phyloP scores from a whole-genome alignment of 1,140 invertebrate species.

The Riptortus pedestris region DNA sequence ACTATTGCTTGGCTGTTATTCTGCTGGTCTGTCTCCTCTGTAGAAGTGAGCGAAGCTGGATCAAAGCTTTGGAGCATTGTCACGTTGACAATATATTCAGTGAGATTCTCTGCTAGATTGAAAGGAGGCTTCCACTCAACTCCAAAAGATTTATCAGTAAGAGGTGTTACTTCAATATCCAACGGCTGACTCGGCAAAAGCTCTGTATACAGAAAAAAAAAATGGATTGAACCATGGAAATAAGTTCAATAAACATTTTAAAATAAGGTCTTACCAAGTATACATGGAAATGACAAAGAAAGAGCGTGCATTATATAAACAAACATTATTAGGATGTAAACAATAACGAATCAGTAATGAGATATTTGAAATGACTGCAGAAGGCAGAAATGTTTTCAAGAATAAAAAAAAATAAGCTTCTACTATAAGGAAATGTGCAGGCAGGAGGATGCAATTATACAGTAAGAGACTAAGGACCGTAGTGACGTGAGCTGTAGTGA shows the following conservation, averaged over 20 bases:
- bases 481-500: too few relatives aligned
- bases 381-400: too few relatives aligned
- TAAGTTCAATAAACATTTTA: not conserved
- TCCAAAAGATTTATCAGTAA: constrained; percentile 55
- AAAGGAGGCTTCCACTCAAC: constrained; percentile 56
- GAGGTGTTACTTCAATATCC: constrained; percentile 54
- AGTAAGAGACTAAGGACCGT: too few relatives aligned
- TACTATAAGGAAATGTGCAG: too few relatives aligned
- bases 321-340: too few relatives aligned
- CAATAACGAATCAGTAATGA: too few relatives aligned
- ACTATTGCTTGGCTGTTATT: constrained; percentile 32
- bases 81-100: constrained; percentile 58
- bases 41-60: constrained; percentile 17
- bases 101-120: constrained; percentile 50
- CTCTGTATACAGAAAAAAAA: constrained; percentile 41
- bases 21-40: constrained; percentile 10
- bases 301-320: not conserved
- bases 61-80: constrained; percentile 57
- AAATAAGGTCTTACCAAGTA: too few relatives aligned
- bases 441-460: too few relatives aligned
- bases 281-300: too few relatives aligned
- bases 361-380: too few relatives aligned
- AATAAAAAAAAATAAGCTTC: too few relatives aligned
- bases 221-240: not conserved
- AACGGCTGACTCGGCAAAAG: constrained; percentile 60